A percentile compares a stretch with the other conserved stretches of the same genome.
Evolutionary conservation across 2,113 vertebrate genomes (phyloP).

Genomic region (Chaetodon auriga): DNA sequence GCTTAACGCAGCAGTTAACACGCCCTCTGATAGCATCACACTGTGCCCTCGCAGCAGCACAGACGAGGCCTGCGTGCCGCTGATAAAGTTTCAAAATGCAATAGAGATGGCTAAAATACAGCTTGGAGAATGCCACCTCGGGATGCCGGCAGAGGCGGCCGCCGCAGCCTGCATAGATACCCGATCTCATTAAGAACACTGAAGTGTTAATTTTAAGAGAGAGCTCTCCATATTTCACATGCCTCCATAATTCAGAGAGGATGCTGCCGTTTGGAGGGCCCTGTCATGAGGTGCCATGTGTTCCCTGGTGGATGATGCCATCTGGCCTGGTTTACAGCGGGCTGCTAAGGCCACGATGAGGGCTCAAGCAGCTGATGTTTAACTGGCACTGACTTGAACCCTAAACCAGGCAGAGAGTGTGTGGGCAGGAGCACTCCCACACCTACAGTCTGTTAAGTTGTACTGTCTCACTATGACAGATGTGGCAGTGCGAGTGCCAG

Average conservation of each 20-base stretch:
- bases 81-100: conserved; percentile 76
- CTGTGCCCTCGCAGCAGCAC: conserved; percentile 56
- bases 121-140: conserved; percentile 24
- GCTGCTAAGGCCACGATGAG: conserved; percentile 52
- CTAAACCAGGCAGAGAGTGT: conserved; percentile 47
- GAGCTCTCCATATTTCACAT: conserved; percentile 49
- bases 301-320: conserved; percentile 70
- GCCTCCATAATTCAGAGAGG: conserved; percentile 65
- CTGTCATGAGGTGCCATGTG: conserved; percentile 74
- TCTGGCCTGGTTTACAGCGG: conserved; percentile 72
- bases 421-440: conserved; percentile 72
- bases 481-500: conserved; percentile 63
- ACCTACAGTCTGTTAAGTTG: conserved; percentile 74
- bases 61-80: conserved; percentile 64
- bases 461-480: conserved; percentile 69
- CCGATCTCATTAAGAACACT: conserved; percentile 67
- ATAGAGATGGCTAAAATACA: conserved; percentile 70
- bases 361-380: conserved; percentile 70
- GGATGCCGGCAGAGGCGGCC: conserved; percentile 30
- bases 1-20: conserved; percentile 77
- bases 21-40: conserved; percentile 74
- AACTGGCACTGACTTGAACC: conserved; percentile 71
- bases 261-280: conserved; percentile 59
- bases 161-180: conserved; percentile 40
- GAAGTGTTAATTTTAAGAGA: conserved; percentile 72